These are phyloP conservation scores for Sphinx pinastri DNA, from an alignment of 2,888 invertebrate genomes.

Conservation along the genomic window DNA sequence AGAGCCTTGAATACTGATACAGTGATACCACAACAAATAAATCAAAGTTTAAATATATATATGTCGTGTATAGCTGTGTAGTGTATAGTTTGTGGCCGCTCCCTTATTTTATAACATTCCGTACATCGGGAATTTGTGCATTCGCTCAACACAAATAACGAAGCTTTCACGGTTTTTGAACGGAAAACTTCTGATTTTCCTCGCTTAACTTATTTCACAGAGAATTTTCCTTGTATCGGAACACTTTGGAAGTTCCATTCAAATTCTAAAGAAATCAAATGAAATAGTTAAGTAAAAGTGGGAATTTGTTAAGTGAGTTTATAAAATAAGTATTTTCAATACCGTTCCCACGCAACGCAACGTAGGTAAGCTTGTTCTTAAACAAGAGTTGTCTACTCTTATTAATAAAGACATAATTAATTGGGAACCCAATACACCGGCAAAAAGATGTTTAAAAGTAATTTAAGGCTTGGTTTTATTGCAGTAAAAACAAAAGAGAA, in stretches of 20 bases:
- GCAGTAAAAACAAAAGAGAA: constrained; percentile 26
- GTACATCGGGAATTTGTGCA: constrained; percentile 49
- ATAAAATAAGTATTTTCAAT: neutral
- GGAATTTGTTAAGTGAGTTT: neutral
- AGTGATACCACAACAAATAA: too few relatives aligned
- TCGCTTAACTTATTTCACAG: constrained; percentile 36
- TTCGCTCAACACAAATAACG: constrained; percentile 50
- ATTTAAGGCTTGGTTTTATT: constrained; percentile 26
- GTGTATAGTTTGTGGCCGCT: neutral
- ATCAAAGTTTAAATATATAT: too few relatives aligned
- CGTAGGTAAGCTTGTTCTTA: neutral
- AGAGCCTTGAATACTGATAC: too few relatives aligned
- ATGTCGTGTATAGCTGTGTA: too few relatives aligned
- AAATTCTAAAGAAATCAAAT: neutral
- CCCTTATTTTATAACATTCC: constrained; percentile 54
- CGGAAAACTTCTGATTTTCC: constrained; percentile 44
- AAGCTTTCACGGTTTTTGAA: constrained; percentile 34
- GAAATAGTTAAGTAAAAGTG: neutral
- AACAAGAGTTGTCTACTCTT: neutral
- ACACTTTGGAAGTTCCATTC: neutral
- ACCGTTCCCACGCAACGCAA: neutral
- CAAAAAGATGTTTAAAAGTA: constrained; percentile 3
- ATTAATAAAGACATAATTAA: neutral
- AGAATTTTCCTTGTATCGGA: neutral
- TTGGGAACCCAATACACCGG: neutral